Base-by-base conservation (phyloP, 2,888 invertebrate species). In the Drosophila suboccidentalis region DNA sequence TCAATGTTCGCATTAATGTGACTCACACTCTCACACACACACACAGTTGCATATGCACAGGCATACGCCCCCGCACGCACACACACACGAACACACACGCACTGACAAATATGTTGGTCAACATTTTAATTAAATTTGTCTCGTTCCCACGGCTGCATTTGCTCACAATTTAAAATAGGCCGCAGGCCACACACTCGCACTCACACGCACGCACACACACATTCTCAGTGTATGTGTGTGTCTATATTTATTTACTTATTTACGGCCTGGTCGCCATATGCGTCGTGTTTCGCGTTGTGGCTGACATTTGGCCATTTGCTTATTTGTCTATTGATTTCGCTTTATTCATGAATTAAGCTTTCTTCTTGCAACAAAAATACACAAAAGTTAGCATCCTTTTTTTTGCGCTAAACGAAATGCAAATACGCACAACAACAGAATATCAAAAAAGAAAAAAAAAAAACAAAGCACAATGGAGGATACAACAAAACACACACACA, bases 11-110 rank as follows among this genome's bases (percentile, higher is more conserved):
- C 87, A 87, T 89, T 87, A 87, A 79, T 89, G 87, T 89, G 81
- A 79, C 80, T 90, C 80, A 89, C 90, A 90, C 86, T 89, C 90
- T 90, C 87, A 90, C 91, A 89, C 82, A 90, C 90, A 89, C 82
- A 90, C 89, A 90, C 82, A 84, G 78, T 84, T 89, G 90, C 87
- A 80, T 87, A 82, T 73, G 75, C 86, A 86, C 70, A 81, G 38
- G 43, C 60, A 67, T 63, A 68, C 51, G 41, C 58, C 41, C 39
- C 26, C 26, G 22, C 91, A 89, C 82, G 89, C 90, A 90, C 87
- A 90, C 91, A 90, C 82, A 84, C 36, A 59, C 49, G 36, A 53
- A 53, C 22, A 41, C 32, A 36, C 46, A 43, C 29, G 44, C 29
- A 15, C 29, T 2, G 26, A 53, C 62, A 79, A 60, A 71, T 54